Percentiles rank a stretch among this genome's conserved stretches.
Conservation (phyloP, 2,797 vertebrate genomes). For the Bradypus variegatus region DNA sequence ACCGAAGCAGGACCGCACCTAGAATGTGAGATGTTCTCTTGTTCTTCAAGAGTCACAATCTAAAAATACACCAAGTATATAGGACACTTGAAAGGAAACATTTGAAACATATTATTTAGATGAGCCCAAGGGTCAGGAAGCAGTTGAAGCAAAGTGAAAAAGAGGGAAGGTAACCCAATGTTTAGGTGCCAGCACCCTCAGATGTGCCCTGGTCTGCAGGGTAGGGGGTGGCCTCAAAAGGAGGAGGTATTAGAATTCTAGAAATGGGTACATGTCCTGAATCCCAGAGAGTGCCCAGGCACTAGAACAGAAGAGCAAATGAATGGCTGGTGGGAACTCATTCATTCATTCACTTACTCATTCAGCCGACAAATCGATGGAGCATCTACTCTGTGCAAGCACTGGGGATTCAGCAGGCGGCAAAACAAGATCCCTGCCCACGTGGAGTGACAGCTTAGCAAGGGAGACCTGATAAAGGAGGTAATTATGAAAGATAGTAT, state of each 20-base stretch:
- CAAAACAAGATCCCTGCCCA: background rate
- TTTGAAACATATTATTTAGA: background rate
- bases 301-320: too few relatives aligned
- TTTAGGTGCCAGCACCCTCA: rapidly evolving
- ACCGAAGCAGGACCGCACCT: background rate
- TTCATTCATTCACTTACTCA: background rate
- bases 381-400: background rate
- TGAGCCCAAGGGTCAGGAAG: background rate
- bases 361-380: background rate
- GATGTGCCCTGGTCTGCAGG: rapidly evolving
- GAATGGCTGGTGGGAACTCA: too few relatives aligned
- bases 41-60: background rate
- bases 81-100: background rate
- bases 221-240: background rate
- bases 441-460: background rate
- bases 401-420: background rate
- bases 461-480: background rate
- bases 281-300: background rate
- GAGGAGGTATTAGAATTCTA: background rate
- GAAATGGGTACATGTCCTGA: too few relatives aligned
- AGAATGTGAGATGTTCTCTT: background rate
- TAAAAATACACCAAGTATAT: background rate
- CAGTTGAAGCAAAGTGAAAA: background rate
- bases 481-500: background rate
- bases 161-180: background rate